Conservation (phyloP, 2,113 vertebrate species). For the Hippocampus zosterae region DNA sequence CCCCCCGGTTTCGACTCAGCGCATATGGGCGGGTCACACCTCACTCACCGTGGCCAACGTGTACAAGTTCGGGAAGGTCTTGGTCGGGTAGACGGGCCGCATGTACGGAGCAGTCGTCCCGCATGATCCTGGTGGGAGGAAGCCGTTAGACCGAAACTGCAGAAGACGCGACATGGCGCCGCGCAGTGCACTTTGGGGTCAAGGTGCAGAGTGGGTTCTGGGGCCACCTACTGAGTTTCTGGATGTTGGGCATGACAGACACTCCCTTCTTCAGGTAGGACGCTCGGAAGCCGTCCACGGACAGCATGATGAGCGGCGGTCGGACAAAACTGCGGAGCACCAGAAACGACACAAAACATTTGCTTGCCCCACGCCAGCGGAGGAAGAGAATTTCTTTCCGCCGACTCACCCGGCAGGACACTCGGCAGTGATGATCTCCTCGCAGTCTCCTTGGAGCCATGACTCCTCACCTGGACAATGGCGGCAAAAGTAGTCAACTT, state of each 20-base stretch:
- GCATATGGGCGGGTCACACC: constrained; percentile 18
- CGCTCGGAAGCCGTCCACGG: constrained; percentile 91
- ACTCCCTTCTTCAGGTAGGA: constrained; percentile 91
- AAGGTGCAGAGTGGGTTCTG: too few species aligned
- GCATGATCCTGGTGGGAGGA: constrained; percentile 77
- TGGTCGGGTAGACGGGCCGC: constrained; percentile 93
- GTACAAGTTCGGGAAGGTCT: constrained; percentile 97
- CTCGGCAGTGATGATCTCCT: constrained; percentile 83
- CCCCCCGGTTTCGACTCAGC: not conserved
- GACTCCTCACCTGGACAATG: constrained; percentile 71
- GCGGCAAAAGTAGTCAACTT: constrained; percentile 5
- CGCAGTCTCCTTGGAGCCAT: constrained; percentile 89
- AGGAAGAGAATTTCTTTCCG: not conserved
- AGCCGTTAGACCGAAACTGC: not conserved
- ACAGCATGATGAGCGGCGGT: constrained; percentile 93
- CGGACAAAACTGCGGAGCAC: constrained; percentile 77
- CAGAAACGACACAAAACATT: not conserved
- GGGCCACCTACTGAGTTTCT: constrained; percentile 81
- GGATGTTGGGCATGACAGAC: constrained; percentile 90
- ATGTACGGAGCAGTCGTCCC: constrained; percentile 91
- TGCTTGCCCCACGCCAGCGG: not conserved
- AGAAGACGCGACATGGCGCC: too few species aligned
- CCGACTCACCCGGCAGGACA: constrained; percentile 91
- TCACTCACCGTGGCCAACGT: constrained; percentile 88
- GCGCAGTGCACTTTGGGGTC: too few species aligned